Conservation (phyloP, 2,113 vertebrate species). For the Dasypus novemcinctus region DNA sequence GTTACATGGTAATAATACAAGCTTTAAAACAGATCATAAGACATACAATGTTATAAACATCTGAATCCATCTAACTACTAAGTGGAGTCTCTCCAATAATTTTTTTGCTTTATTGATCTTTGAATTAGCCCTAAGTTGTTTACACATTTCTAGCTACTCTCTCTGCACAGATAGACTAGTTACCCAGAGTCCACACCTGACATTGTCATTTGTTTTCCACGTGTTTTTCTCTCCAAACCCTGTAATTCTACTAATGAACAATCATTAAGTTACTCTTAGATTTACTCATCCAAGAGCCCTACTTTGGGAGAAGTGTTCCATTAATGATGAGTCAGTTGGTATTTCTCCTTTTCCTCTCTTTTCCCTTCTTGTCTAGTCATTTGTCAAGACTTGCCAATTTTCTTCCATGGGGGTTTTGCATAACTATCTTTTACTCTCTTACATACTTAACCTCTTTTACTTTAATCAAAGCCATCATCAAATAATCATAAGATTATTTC, state of each 20-base stretch:
- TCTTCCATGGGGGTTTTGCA: not conserved
- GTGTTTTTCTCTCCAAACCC: not conserved
- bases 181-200: not conserved
- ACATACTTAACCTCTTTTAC: not conserved
- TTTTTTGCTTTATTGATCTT: not conserved
- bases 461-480: constrained; percentile 57
- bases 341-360: not conserved
- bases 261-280: not conserved
- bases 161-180: not conserved
- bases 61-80: not conserved
- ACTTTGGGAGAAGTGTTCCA: not conserved
- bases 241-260: not conserved
- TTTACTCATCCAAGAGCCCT: not conserved
- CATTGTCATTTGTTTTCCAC: not conserved
- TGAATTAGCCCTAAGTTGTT: not conserved
- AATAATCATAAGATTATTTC: constrained; percentile 24
- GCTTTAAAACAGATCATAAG: not conserved
- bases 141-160: not conserved
- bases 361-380: not conserved
- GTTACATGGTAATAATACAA: not conserved
- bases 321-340: constrained; percentile 15
- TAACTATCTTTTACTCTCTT: constrained; percentile 22
- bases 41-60: not conserved
- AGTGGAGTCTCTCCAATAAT: not conserved
- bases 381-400: constrained; percentile 12